These are phyloP conservation scores for Gorsachius goisagi DNA, from an alignment of 2,113 vertebrate genomes.

Conservation along the genomic window DNA sequence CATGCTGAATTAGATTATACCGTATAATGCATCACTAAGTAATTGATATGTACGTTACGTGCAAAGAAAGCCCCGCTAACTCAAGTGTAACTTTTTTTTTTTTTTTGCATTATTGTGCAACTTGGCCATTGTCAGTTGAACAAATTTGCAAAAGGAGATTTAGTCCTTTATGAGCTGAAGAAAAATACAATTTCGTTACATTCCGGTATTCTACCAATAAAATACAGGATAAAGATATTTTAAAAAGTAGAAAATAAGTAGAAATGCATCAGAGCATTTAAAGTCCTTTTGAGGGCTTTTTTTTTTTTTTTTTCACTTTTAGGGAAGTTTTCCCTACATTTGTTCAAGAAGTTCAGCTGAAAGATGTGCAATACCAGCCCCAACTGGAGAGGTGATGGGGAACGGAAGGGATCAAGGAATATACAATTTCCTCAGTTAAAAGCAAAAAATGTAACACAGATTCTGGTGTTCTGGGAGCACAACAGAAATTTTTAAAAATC, in stretches of 20 bases:
- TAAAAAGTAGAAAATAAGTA: neutral
- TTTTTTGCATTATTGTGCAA: neutral
- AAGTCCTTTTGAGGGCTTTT: neutral
- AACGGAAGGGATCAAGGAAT: neutral
- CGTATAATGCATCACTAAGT: constrained; percentile 43
- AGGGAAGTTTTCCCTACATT: neutral
- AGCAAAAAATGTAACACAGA: neutral
- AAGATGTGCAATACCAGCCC: neutral
- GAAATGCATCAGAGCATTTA: neutral
- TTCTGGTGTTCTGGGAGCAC: neutral
- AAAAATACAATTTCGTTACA: constrained; percentile 8
- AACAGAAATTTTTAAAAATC: neutral
- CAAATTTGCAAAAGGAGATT: constrained; percentile 28
- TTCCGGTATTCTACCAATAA: constrained; percentile 6
- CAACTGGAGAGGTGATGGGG: neutral
- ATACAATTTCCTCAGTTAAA: neutral
- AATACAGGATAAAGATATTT: neutral
- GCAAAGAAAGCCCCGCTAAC: constrained; percentile 27
- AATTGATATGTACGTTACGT: constrained; percentile 54
- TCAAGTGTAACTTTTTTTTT: constrained; percentile 31
- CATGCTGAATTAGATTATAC: constrained; percentile 48
- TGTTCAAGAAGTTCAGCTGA: neutral
- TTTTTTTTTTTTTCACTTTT: neutral
- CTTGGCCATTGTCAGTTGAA: constrained; percentile 24
- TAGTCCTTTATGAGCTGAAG: constrained; percentile 6